Conservation (phyloP, 2,113 vertebrate genomes). For the Varanus salvator region DNA sequence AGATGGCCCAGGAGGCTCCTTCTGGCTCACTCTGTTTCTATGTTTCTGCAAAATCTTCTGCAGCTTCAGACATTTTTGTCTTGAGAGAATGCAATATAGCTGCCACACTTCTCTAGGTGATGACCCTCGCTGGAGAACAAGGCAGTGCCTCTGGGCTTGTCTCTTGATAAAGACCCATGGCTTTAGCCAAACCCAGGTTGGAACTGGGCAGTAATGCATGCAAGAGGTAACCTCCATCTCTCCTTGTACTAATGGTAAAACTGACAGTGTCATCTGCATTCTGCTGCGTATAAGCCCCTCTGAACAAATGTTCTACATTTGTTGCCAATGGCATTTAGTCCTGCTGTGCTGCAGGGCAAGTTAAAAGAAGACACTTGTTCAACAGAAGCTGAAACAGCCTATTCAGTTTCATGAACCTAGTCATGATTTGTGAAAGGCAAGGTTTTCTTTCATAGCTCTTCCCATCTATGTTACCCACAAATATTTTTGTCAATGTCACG, state of each 20-base stretch:
- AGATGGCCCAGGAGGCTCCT: no score
- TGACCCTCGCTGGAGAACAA: background rate
- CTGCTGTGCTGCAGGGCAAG: no score
- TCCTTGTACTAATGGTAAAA: background rate
- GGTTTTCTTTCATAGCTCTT: background rate
- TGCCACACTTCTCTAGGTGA: background rate
- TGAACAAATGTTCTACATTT: background rate
- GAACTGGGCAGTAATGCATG: background rate
- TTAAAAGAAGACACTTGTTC: background rate
- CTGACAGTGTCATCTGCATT: background rate
- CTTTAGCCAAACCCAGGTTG: background rate
- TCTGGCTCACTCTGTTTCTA: no score
- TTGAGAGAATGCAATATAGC: background rate
- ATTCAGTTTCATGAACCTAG: background rate
- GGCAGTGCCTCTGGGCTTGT: background rate
- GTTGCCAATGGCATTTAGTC: background rate
- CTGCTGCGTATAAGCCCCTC: background rate
- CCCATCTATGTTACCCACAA: background rate
- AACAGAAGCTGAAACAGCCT: background rate
- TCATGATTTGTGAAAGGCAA: background rate
- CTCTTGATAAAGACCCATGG: background rate
- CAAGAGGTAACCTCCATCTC: background rate
- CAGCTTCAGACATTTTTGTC: background rate
- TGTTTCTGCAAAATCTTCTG: background rate
- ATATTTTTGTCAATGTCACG: background rate